Percentiles rank a stretch among this genome's conserved stretches.
Conservation (phyloP, 1,140 invertebrate genomes). For the Ooceraea biroi region DNA sequence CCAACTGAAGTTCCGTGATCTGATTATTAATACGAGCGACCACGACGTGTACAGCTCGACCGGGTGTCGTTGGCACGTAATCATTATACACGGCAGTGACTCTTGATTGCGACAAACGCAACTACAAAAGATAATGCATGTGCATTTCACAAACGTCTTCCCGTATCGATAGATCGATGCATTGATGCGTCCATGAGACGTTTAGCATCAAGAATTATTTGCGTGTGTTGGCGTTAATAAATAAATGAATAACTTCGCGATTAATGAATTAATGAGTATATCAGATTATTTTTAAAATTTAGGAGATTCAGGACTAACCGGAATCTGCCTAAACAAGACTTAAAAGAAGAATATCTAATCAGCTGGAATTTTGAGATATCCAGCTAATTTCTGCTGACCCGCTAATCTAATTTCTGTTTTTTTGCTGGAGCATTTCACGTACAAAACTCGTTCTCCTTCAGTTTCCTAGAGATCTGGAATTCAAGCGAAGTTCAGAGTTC, state of each 20-base stretch:
- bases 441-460: not conserved
- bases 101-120: slow-evolving; percentile 32
- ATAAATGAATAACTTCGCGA: no score
- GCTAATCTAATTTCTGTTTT: not conserved
- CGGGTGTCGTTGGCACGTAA: slow-evolving; percentile 45
- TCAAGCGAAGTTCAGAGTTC: slow-evolving; percentile 7
- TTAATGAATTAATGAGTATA: not conserved
- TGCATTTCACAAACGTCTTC: not conserved
- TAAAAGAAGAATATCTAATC: no score
- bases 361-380: not conserved
- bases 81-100: slow-evolving; percentile 47
- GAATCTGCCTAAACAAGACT: no score
- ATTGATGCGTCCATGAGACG: not conserved
- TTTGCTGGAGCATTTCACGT: not conserved
- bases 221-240: not conserved
- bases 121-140: slow-evolving; percentile 20
- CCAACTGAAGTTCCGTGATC: slow-evolving; percentile 23
- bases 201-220: not conserved
- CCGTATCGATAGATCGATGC: not conserved
- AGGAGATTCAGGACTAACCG: not conserved
- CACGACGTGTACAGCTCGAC: not conserved
- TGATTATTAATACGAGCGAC: slow-evolving; percentile 38
- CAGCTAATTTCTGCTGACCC: no score
- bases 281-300: not conserved
- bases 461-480: not conserved